Base-by-base conservation (phyloP, 1,140 invertebrate genomes). In the Cardiocondyla obscurior region DNA sequence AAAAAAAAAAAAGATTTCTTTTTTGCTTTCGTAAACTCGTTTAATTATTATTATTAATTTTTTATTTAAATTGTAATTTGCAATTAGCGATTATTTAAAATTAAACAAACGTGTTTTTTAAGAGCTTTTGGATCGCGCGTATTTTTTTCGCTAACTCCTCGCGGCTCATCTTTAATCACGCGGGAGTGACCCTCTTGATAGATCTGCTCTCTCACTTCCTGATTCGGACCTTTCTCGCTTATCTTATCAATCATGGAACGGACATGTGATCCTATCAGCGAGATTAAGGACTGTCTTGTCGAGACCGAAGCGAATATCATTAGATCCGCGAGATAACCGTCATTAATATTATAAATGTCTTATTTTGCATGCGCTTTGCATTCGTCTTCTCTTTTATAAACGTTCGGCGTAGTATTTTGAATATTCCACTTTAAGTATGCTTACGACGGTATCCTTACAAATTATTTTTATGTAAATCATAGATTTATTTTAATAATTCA, bases 171-270 rank as follows among this genome's bases (percentile, higher is more conserved):
- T 81, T 83, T 65, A 46, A 83, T 84, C 64, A 81, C 39, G 19
- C 30, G 42, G 25, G 5, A 44, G 36, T 22, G 36, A 33, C 10
- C 14, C 28, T 49, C 60, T 49, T 62, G 16, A 44, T 69, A 36
- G 77, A 65, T 10, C 39, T 53, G n/a, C 4, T 36, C 42, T 16
- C 12, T 19, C 14, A 73, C 39, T 82, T 85, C 72, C 67, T 72
- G 60, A 67, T 73, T 73, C 77, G 28, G 19, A 51, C 70, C 28
- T 28, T 19, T 19, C 25, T 1, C 5, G 10, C 12, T 2, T 87
- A 87, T 88, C 86, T 88, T 88, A 88, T 88, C 86, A 33, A 49
- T 28, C 57, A 8, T 74, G 49, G n/a, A n/a, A 85, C 46, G 30
- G 65, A 62, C 67, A 58, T 46, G 39, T 28, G 73, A 81, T 86